Evolutionary conservation across 2,113 vertebrate species (phyloP).

Genomic region (Tragelaphus imberbis): DNA sequence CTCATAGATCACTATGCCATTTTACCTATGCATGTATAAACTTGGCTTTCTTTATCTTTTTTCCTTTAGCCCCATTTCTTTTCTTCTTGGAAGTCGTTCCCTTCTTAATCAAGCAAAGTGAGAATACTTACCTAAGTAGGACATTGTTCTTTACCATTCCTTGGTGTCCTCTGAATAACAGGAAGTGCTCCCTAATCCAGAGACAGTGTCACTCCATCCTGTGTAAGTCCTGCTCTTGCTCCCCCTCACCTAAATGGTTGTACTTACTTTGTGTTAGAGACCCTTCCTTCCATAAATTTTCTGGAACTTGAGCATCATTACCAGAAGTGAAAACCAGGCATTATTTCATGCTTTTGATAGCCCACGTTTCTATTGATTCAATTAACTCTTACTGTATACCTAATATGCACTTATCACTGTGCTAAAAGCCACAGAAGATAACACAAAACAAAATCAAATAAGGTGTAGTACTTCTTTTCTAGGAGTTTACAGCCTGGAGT

Average conservation of each 20-base stretch:
- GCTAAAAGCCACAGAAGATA: background rate
- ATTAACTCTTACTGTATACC: background rate
- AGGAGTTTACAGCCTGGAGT: background rate
- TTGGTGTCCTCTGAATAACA: background rate
- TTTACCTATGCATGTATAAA: background rate
- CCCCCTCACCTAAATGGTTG: background rate
- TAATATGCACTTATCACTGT: background rate
- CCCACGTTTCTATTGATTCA: background rate
- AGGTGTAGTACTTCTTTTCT: background rate
- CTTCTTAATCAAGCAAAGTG: conserved; percentile 31
- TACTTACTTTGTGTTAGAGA: background rate
- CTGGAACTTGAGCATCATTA: background rate
- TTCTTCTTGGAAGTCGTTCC: conserved; percentile 36
- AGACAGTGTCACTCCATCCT: background rate
- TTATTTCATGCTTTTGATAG: background rate
- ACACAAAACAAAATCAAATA: background rate
- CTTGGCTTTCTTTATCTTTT: conserved; percentile 21
- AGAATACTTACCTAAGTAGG: conserved; percentile 25
- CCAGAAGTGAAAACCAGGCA: background rate
- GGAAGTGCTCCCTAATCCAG: background rate
- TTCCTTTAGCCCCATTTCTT: background rate
- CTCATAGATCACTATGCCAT: background rate
- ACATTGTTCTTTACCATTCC: background rate
- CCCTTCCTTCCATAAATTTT: background rate
- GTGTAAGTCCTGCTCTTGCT: background rate